Evolutionary conservation across 2,888 invertebrate species (phyloP).

Genomic region (Macaria notata): DNA sequence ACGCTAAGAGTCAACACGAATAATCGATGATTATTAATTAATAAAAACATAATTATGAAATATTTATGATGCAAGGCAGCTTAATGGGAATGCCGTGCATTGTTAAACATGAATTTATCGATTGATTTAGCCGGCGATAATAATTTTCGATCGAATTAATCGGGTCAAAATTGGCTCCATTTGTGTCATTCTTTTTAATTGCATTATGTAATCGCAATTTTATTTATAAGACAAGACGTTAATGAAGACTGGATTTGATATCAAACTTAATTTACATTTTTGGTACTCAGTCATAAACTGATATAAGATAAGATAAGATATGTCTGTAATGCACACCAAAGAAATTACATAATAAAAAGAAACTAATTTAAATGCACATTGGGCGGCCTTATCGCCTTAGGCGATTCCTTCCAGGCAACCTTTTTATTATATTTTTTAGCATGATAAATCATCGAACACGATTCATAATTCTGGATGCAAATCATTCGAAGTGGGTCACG

Average conservation of each 20-base stretch:
- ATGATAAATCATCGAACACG: slow-evolving; percentile 70
- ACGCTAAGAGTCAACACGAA: slow-evolving; percentile 33
- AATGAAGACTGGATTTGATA: no score
- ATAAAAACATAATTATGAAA: slow-evolving; percentile 71
- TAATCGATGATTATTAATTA: slow-evolving; percentile 61
- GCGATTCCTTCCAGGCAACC: no score
- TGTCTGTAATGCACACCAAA: no score
- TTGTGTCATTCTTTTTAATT: slow-evolving; percentile 2
- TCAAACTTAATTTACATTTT: no score
- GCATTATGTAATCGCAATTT: no score
- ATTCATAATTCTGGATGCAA: slow-evolving; percentile 66
- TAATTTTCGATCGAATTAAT: slow-evolving; percentile 38
- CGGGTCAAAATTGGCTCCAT: slow-evolving; percentile 12
- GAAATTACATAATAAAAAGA: no score
- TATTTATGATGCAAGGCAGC: slow-evolving; percentile 56
- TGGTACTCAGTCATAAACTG: no score
- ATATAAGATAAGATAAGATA: no score
- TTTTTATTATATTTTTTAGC: slow-evolving; percentile 58
- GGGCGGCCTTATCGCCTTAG: no score
- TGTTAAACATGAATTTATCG: slow-evolving; percentile 64
- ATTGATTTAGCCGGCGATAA: slow-evolving; percentile 52
- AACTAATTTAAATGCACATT: no score
- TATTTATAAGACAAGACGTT: no score
- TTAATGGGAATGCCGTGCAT: slow-evolving; percentile 50
- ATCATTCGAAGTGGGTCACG: slow-evolving; percentile 76